A percentile compares a stretch with the other conserved stretches of the same genome.
Conservation (phyloP, 1,140 invertebrate genomes). For the Megalonaias nervosa region DNA sequence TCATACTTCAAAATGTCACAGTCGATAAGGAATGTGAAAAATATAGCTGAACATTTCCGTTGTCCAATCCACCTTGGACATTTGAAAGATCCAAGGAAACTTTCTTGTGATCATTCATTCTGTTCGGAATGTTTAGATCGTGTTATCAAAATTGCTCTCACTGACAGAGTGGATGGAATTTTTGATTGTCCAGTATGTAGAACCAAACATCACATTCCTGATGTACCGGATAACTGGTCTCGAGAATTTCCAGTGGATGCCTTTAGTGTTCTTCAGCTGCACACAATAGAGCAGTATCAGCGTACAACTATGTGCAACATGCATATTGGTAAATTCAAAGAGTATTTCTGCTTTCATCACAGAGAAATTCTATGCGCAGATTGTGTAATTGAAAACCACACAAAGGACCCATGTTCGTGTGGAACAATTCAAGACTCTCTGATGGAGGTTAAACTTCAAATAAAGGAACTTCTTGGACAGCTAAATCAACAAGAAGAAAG, state of each 20-base stretch:
- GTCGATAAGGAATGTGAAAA: conserved; percentile 29
- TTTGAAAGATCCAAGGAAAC: conserved; percentile 21
- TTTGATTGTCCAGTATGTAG: conserved; percentile 35
- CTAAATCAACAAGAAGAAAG: conserved; percentile 28
- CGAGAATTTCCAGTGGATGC: conserved; percentile 31
- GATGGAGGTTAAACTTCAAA: conserved; percentile 33
- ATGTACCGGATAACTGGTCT: conserved; percentile 21
- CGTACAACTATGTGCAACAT: conserved; percentile 20
- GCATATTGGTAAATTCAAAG: conserved; percentile 35
- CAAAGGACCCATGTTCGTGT: conserved; percentile 26
- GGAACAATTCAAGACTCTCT: conserved; percentile 35
- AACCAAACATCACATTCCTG: conserved; percentile 23
- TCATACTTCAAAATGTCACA: conserved; percentile 21
- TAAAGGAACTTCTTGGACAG: conserved; percentile 34
- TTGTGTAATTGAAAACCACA: conserved; percentile 32
- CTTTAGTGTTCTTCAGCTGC: conserved; percentile 36
- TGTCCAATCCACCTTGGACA: conserved; percentile 34
- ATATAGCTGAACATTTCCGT: conserved; percentile 35
- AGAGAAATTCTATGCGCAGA: conserved; percentile 32
- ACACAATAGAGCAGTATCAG: conserved; percentile 29
- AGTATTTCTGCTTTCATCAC: conserved; percentile 37
- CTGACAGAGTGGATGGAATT: conserved; percentile 22
- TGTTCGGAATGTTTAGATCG: conserved; percentile 34
- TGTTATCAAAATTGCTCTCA: conserved; percentile 23
- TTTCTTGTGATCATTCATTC: conserved; percentile 33